Conservation (phyloP, 1,140 invertebrate genomes). For the Polypedilum vanderplanki region DNA sequence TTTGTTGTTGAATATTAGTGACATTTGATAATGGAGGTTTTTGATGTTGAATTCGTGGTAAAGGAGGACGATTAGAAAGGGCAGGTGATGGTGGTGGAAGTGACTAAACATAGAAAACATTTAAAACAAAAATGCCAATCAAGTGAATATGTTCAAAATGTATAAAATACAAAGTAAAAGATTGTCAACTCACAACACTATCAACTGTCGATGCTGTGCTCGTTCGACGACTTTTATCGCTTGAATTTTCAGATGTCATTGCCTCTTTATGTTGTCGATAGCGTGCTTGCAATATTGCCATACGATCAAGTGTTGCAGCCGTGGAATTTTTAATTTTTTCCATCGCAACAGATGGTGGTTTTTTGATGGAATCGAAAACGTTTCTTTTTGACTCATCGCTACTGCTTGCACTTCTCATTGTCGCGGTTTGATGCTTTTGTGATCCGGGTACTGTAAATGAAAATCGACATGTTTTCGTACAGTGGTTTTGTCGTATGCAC, state of each 20-base stretch:
- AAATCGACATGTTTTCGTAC: not conserved
- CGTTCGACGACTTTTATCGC: constrained; percentile 37
- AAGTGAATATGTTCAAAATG: not conserved
- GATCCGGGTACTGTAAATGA: constrained; percentile 35
- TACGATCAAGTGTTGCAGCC: constrained; percentile 41
- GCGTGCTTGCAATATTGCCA: constrained; percentile 51
- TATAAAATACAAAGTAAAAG: not conserved
- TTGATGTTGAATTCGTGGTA: not conserved
- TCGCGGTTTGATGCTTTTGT: constrained; percentile 33
- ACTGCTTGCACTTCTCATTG: constrained; percentile 38
- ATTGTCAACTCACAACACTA: not conserved
- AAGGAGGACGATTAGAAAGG: not conserved
- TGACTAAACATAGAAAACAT: not conserved
- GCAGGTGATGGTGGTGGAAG: not conserved
- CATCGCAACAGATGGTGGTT: constrained; percentile 41
- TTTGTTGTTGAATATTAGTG: constrained; percentile 18
- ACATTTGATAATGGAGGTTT: constrained; percentile 32
- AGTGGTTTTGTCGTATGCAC: not conserved
- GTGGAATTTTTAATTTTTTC: constrained; percentile 44
- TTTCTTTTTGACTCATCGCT: constrained; percentile 33
- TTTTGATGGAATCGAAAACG: constrained; percentile 41
- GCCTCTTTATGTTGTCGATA: constrained; percentile 57
- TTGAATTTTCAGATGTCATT: constrained; percentile 47
- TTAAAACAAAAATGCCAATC: not conserved
- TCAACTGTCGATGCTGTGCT: constrained; percentile 28